Evolutionary conservation across 2,888 invertebrate species (phyloP).

Genomic region (Corbicula japonica): DNA sequence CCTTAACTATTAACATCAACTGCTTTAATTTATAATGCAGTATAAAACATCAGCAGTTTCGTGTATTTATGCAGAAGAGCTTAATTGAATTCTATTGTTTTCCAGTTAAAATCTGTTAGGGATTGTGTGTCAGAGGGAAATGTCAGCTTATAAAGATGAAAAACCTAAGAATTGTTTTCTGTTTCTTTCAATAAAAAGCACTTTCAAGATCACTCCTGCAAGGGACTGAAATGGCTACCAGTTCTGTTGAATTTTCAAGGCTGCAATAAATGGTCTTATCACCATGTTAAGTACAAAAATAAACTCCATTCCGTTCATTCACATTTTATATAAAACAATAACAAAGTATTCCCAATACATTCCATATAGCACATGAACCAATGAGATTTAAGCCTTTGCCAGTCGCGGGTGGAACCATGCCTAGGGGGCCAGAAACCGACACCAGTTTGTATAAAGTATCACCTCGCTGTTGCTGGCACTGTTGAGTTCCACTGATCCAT

Average conservation of each 20-base stretch:
- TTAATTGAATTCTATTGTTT: no score
- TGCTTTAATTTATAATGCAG: no score
- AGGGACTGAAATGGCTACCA: background rate
- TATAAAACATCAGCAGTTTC: no score
- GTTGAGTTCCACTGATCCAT: slow-evolving; percentile 80
- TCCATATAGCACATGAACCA: slow-evolving; percentile 20
- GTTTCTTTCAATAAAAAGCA: background rate
- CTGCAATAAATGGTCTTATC: background rate
- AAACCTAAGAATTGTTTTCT: background rate
- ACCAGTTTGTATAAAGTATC: slow-evolving; percentile 54
- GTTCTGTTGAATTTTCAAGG: background rate
- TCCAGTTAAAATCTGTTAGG: no score
- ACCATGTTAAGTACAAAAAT: slow-evolving; percentile 2
- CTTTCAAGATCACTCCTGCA: no score
- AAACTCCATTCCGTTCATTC: slow-evolving; percentile 11
- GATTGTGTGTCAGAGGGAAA: no score
- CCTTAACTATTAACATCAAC: no score
- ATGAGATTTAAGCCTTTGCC: slow-evolving; percentile 19
- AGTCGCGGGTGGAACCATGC: slow-evolving; percentile 16
- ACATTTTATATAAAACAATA: slow-evolving; percentile 22
- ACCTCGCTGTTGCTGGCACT: slow-evolving; percentile 69
- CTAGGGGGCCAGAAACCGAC: slow-evolving; percentile 45
- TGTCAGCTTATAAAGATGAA: background rate
- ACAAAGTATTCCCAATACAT: slow-evolving; percentile 14
- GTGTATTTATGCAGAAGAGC: no score